Percentiles rank a stretch among this genome's conserved stretches.
Conservation (phyloP, 1,140 invertebrate species). For the Drosophila leontia region DNA sequence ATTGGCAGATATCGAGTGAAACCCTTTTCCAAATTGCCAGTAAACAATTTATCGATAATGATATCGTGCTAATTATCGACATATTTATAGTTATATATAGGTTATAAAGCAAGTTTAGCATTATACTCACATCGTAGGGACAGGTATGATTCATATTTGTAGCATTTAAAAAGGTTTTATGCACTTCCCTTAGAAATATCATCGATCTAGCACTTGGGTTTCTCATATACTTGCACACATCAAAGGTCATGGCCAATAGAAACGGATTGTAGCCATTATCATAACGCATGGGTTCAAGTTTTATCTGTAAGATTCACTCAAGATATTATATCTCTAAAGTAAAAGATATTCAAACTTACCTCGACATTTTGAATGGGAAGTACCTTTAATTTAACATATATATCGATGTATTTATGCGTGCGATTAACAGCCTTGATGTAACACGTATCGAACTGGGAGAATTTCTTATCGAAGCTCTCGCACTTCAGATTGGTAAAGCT, state of each 20-base stretch:
- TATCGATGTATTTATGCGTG: slow-evolving; percentile 44
- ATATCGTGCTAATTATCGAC: slow-evolving; percentile 39
- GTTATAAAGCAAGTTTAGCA: background rate
- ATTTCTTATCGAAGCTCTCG: slow-evolving; percentile 6
- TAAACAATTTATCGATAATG: slow-evolving; percentile 23
- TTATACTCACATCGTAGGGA: slow-evolving; percentile 29
- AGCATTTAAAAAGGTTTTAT: background rate
- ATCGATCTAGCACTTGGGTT: background rate
- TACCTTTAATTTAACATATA: slow-evolving; percentile 2
- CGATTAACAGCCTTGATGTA: slow-evolving; percentile 55
- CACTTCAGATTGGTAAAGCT: slow-evolving; percentile 46
- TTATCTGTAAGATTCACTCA: background rate
- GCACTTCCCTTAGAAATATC: slow-evolving; percentile 5
- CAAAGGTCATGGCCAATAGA: slow-evolving; percentile 19
- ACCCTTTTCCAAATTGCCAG: slow-evolving; percentile 26
- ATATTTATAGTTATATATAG: too few species aligned
- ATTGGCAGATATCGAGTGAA: slow-evolving; percentile 20
- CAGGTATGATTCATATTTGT: slow-evolving; percentile 43
- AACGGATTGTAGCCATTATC: slow-evolving; percentile 34
- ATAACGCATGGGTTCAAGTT: slow-evolving; percentile 1
- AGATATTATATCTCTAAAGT: background rate
- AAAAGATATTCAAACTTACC: background rate
- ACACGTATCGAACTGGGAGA: slow-evolving; percentile 17
- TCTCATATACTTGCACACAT: slow-evolving; percentile 27
- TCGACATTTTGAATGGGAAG: slow-evolving; percentile 16